Base-by-base conservation (phyloP, 2,113 vertebrate species). In the Festucalex cinctus region DNA sequence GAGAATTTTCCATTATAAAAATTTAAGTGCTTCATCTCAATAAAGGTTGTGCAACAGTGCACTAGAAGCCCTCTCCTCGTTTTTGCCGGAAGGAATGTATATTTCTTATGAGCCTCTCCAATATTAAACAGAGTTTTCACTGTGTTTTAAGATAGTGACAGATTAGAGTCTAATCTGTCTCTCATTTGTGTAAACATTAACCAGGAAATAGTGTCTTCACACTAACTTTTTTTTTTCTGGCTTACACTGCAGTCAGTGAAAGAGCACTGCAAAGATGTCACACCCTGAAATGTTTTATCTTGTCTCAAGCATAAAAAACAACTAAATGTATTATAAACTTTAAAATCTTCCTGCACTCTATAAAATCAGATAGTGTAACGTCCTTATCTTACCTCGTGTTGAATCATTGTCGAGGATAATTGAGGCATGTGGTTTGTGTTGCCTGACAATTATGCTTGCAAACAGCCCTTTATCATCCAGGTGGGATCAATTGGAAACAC, bases 131-230 rank as follows among this genome's bases (percentile, higher is more conserved):
- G 0, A 16, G 60, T 43, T 70, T n/a, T 59, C 19, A 59, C 35
- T 10, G 17, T 0, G 9, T 43, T 69, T 75, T 54, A 75, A 71
- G 73, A 77, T 75, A 69, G n/a, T n/a, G n/a, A n/a, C n/a, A n/a
- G n/a, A n/a, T n/a, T n/a, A n/a, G n/a, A n/a, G 37, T 16, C 12
- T 24, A 13, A 58, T 58, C 53, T 53, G 24, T 56, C 37, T 56
- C 49, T 74, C 35, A 28, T 65, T 37, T 65, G 64, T 51, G 48
- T 22, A 65, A 49, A 22, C 26, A 22, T 65, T 48, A 53, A 51
- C 64, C n/a, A 20, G 28, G 43, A 64, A 46, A 35, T 48, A 20
- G 26, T 35, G 44, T 35, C 26, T 49, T 49, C 46, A n/a, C 9
- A 19, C 7, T 19, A 16, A 41, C n/a, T 39, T 13, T 43, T 7